Evolutionary conservation across 2,888 invertebrate genomes (phyloP), one percentile per base, ranked within the genome.

Genomic region (Halocaridina rubra): DNA sequence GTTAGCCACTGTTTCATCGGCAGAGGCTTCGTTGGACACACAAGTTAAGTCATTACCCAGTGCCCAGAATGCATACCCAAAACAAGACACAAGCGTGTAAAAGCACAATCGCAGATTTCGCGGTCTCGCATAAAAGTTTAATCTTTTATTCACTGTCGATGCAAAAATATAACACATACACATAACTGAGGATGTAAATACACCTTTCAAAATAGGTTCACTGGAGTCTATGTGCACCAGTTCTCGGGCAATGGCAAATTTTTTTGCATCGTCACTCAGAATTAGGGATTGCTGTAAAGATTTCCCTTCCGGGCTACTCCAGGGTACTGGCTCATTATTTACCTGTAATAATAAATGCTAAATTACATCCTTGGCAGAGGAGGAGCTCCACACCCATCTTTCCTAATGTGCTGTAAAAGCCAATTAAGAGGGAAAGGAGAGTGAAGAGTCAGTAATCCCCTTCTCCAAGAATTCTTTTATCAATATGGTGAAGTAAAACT

Each of bases 221-320:
- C n/a, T 22, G 10, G 78, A 67, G 3, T 22, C 27, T 27, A 85
- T 7, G n/a, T 39, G 13, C 0, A n/a, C 5, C 4, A 85, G 8
- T 29, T 81, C 81, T 7, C 81, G 33, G 27, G 81, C 81, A 24
- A 85, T 46, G 13, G 78, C 80, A 64, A 81, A 85, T 33, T 85
- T 81, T 19, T 85, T 85, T n/a, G 85, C 85, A 7, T 85, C 78
- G 5, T 72, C 32, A 24, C 74, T 74, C 19, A 84, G 33, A 0
- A 79, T 19, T 3, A 84, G 32, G 19, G 84, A 79, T 16, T 69
- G 10, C 24, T 67, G 61, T 1, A 84, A 32, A 8, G 79, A 29
- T 29, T 64, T 24, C 2, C 84, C 84, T 19, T 22, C 64, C 0
- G 79, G 22, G 10, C 64, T 75, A 30, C 33, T 67, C 84, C 84